Conservation (phyloP, 2,113 vertebrate species). For the Gasterosteus aculeatus region DNA sequence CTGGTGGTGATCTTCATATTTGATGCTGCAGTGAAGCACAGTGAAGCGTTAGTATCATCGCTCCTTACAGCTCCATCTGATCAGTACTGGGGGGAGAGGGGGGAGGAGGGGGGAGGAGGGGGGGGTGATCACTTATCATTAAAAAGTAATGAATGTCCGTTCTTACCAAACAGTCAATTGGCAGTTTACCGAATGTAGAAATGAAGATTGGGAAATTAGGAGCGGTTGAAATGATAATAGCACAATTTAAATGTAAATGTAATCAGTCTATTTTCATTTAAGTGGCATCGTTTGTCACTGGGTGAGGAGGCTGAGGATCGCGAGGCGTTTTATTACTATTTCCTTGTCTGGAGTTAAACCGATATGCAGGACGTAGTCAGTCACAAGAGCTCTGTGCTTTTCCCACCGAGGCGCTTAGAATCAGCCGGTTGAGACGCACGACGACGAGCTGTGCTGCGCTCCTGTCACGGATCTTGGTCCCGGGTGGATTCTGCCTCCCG, state of each 20-base stretch:
- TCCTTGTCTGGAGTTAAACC: not conserved
- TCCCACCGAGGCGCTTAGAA: too few relatives aligned
- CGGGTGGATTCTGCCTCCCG: not conserved
- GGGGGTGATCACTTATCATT: not conserved
- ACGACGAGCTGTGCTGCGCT: too few relatives aligned
- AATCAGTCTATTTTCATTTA: not conserved
- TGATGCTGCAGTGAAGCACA: slow-evolving; percentile 10
- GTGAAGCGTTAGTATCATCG: not conserved
- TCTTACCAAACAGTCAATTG: not conserved
- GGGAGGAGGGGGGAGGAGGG: too few relatives aligned
- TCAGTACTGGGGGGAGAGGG: not conserved
- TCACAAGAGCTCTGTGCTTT: not conserved
- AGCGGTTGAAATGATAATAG: not conserved
- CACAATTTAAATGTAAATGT: not conserved
- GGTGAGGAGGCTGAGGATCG: not conserved
- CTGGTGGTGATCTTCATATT: slow-evolving; percentile 25
- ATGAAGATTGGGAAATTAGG: not conserved
- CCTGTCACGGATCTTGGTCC: too few relatives aligned
- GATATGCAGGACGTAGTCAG: not conserved
- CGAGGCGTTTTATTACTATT: too few relatives aligned
- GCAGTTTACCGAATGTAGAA: not conserved
- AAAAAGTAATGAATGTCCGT: not conserved
- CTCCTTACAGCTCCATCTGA: not conserved
- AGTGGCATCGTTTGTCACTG: not conserved
- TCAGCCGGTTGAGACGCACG: too few relatives aligned